Conservation (phyloP, 2,797 vertebrate genomes). For the Siniperca undulata region DNA sequence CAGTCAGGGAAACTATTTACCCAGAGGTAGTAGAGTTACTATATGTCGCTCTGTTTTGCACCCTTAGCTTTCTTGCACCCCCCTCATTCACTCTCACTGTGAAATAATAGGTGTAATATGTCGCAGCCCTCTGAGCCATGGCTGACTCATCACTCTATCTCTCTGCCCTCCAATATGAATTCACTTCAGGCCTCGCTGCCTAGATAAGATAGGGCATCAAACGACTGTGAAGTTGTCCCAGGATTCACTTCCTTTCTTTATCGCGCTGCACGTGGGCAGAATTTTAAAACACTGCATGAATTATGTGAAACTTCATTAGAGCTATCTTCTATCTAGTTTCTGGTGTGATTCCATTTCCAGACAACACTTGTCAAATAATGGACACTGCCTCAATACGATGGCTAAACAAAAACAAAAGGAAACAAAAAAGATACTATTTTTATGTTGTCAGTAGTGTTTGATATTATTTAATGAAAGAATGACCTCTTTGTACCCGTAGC, state of each 20-base stretch:
- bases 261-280: constrained; percentile 13
- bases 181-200: constrained; percentile 61
- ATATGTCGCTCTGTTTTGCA: constrained; percentile 39
- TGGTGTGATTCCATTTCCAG: constrained; percentile 2
- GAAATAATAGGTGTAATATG: constrained; percentile 70
- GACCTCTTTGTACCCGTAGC: constrained; percentile 30
- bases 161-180: constrained; percentile 66
- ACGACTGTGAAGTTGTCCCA: constrained; percentile 53
- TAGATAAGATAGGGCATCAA: constrained; percentile 58
- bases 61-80: constrained; percentile 24
- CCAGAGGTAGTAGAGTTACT: constrained; percentile 30
- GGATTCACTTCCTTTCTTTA: constrained; percentile 55
- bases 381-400: not conserved
- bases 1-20: constrained; percentile 28
- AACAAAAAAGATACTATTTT: constrained; percentile 12
- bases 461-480: constrained; percentile 51
- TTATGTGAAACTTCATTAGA: constrained; percentile 25
- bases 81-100: constrained; percentile 34
- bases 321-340: constrained; percentile 5
- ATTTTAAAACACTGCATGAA: constrained; percentile 38
- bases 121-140: constrained; percentile 58
- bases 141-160: constrained; percentile 78
- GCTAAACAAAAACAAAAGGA: constrained; percentile 5
- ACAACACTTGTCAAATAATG: not conserved
- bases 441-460: constrained; percentile 22